Evolutionary conservation across 1,140 invertebrate species (phyloP).

Genomic region (Tetramorium alpestre): DNA sequence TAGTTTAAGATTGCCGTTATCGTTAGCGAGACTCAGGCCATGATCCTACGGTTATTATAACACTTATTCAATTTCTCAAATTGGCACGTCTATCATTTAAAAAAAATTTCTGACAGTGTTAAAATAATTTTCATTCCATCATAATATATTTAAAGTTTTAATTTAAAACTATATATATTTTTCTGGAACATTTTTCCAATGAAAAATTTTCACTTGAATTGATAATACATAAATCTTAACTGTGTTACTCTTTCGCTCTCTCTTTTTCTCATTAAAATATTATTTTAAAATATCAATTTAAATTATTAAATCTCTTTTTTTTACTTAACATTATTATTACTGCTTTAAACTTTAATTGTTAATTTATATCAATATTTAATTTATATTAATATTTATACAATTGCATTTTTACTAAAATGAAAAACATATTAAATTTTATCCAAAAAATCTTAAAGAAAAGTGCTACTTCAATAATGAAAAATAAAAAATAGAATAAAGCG

Average conservation of each 20-base stretch:
- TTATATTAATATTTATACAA: not conserved
- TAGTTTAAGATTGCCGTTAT: slow-evolving; percentile 49
- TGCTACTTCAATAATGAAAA: not conserved
- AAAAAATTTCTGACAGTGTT: not conserved
- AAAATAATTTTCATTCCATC: not conserved
- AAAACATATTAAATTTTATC: not conserved
- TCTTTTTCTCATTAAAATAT: not conserved
- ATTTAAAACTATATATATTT: slow-evolving; percentile 6
- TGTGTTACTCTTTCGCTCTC: not conserved
- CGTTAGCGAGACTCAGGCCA: not conserved
- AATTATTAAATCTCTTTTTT: not conserved
- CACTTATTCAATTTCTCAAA: not conserved
- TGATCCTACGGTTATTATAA: slow-evolving; percentile 2
- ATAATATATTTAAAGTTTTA: not conserved
- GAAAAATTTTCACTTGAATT: not conserved
- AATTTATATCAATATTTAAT: not conserved
- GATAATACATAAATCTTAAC: not conserved
- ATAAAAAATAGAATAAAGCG: not conserved
- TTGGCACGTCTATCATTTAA: not conserved
- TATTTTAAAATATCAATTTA: slow-evolving; percentile 5
- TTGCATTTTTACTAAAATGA: no score
- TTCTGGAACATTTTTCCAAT: not conserved
- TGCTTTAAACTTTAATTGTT: not conserved
- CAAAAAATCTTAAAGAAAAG: not conserved
- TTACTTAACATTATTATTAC: not conserved